phyloP scores from a whole-genome alignment of 23 tunicate species.

The Trididemnum miniatum region DNA sequence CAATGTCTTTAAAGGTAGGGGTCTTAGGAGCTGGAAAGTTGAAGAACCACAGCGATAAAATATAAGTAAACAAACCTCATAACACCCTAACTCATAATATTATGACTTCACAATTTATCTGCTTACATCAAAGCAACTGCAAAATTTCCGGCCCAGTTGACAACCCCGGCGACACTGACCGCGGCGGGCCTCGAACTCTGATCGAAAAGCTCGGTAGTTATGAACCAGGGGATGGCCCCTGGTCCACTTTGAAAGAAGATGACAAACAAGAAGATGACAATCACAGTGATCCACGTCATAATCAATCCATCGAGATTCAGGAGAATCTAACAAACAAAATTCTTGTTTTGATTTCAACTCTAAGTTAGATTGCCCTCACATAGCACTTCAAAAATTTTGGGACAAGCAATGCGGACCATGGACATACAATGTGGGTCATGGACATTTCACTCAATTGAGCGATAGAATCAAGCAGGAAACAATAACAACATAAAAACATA shows the following conservation, averaged over 20 bases:
- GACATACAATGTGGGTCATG: background rate
- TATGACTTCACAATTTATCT: too few relatives aligned
- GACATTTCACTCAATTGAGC: background rate
- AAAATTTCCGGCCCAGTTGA: conserved; percentile 93
- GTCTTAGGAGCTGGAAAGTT: too few relatives aligned
- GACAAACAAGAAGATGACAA: conserved; percentile 70
- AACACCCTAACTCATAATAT: too few relatives aligned
- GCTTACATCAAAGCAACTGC: conserved; percentile 85
- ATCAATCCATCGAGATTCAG: conserved; percentile 19
- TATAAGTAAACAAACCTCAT: too few relatives aligned
- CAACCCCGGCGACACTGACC: conserved; percentile 78
- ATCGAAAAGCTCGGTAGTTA: conserved; percentile 88
- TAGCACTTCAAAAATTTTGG: too few relatives aligned
- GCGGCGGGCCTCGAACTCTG: conserved; percentile 86
- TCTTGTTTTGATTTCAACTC: background rate
- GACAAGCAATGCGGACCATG: too few relatives aligned
- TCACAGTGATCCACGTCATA: conserved; percentile 60
- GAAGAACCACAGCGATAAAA: too few relatives aligned
- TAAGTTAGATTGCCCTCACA: too few relatives aligned
- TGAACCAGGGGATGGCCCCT: conserved; percentile 98
- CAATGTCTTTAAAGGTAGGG: too few relatives aligned
- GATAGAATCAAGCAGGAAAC: background rate
- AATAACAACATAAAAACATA: too few relatives aligned
- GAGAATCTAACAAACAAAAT: conserved; percentile 10
- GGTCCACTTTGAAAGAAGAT: conserved; percentile 97